phyloP scores from a whole-genome alignment of 2,113 vertebrate species.

The Macquaria ambigua region DNA sequence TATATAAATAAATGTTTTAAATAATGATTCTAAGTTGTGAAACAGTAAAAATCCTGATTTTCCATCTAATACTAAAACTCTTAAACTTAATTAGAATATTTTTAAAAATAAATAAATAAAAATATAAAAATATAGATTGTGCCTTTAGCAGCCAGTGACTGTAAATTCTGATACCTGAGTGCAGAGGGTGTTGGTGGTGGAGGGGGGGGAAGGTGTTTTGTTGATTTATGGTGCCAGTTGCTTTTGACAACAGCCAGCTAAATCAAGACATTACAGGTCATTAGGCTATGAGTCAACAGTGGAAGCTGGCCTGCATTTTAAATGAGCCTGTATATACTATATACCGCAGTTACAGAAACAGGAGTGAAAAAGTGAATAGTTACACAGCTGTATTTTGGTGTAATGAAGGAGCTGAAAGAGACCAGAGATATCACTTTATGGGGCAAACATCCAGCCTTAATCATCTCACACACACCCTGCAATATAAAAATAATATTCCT shows the following conservation, averaged over 20 bases:
- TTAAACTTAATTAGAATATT: background rate
- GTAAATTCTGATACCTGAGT: constrained; percentile 12
- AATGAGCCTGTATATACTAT: constrained; percentile 2
- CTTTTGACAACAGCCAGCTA: constrained; percentile 89
- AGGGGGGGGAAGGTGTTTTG: constrained; percentile 47
- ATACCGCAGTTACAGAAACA: background rate
- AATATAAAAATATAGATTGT: background rate
- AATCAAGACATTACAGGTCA: constrained; percentile 84
- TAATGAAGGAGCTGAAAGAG: background rate
- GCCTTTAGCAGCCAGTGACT: background rate
- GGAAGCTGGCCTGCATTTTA: constrained; percentile 32
- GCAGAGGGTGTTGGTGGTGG: constrained; percentile 4
- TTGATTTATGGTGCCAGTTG: constrained; percentile 91
- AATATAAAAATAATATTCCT: background rate
- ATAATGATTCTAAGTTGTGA: background rate
- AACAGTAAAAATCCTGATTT: background rate
- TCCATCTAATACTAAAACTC: background rate
- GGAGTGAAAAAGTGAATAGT: background rate
- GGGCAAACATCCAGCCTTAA: too few species aligned
- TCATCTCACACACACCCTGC: background rate
- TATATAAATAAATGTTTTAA: too few species aligned
- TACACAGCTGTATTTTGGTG: background rate
- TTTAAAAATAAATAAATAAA: too few species aligned
- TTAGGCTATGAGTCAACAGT: constrained; percentile 57
- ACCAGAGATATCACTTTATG: background rate